Percentiles rank a stretch among this genome's conserved stretches.
These are phyloP conservation scores for Allygus modestus DNA, from an alignment of 2,888 invertebrate species.

Conservation along the genomic window DNA sequence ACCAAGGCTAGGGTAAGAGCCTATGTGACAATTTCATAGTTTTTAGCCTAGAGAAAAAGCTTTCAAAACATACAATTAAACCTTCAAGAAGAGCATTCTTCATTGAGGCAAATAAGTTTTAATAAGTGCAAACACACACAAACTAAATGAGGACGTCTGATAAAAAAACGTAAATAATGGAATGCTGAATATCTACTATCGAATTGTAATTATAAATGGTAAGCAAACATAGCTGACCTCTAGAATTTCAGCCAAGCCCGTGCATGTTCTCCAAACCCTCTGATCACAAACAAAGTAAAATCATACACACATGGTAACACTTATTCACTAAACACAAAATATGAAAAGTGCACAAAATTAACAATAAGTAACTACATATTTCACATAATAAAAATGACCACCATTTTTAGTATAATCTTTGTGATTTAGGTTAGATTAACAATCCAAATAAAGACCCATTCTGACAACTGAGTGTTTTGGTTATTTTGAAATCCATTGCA, in stretches of 20 bases:
- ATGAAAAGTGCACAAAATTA: neutral
- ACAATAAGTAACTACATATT: neutral
- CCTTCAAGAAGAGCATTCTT: no score
- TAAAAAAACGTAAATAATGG: no score
- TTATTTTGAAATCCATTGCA: neutral
- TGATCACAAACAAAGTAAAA: neutral
- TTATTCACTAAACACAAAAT: neutral
- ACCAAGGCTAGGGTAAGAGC: no score
- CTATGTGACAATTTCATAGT: no score
- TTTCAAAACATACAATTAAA: no score
- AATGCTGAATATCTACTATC: neutral
- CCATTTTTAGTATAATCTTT: conserved; percentile 15
- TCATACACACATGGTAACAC: conserved; percentile 3
- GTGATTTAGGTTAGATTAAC: conserved; percentile 20
- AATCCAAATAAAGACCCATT: conserved; percentile 33
- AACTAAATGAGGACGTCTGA: no score
- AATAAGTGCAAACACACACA: no score
- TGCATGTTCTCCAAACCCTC: neutral
- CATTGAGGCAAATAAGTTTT: no score
- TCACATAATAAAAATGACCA: neutral
- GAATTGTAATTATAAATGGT: neutral
- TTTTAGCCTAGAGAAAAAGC: no score
- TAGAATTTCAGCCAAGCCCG: conserved; percentile 4
- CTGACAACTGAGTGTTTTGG: neutral
- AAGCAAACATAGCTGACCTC: conserved; percentile 24